Evolutionary conservation across 2,888 invertebrate genomes (phyloP), one percentile per base, ranked within the genome.

Genomic region (Dastarcus helophoroides): DNA sequence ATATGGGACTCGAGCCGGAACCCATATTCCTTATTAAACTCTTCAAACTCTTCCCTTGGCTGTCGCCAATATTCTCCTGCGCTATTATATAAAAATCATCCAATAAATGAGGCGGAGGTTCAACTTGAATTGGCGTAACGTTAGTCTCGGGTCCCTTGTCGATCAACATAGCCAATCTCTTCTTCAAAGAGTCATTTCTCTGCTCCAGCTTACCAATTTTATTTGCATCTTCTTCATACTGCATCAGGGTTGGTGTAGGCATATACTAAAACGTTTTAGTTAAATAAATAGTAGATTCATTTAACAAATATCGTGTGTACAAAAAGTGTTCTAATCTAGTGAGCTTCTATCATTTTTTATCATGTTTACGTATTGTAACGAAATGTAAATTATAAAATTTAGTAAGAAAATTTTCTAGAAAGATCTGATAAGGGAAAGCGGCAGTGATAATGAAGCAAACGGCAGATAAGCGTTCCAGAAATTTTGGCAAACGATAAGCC

Each of bases 81-180:
- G 90, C 86, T 39, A 89, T 82, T 12, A 85, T 83, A 53, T 82
- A 88, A 64, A 91, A 91, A 60, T 91, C 91, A 57, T 91, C 91
- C 45, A 90, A 79, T 19, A 91, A 68, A 33, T 88, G 88, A 4
- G 76, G 60, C 0, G 85, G 82, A 0, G 82, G 73, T 56, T 78
- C 69, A 48, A 81, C 60, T 60, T 76, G 63, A 58, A 73, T 60
- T 50, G 79, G 56, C 62, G 77, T 62, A 44, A 82, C 67, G 26
- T 46, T 47, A 8, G 46, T 27, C 35, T 51, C 49, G 3, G 53
- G 37, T 1, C 53, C 54, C 36, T 51, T 50, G 38, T 69, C 70
- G 33, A 68, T 67, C 9, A 65, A 50, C 25, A 71, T 60, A 10
- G 64, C 62, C 30, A 76, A 52, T 30, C 68, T 68, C 36, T 70